phyloP scores from a whole-genome alignment of 2,797 vertebrate species.

The Oreochromis grahami region DNA sequence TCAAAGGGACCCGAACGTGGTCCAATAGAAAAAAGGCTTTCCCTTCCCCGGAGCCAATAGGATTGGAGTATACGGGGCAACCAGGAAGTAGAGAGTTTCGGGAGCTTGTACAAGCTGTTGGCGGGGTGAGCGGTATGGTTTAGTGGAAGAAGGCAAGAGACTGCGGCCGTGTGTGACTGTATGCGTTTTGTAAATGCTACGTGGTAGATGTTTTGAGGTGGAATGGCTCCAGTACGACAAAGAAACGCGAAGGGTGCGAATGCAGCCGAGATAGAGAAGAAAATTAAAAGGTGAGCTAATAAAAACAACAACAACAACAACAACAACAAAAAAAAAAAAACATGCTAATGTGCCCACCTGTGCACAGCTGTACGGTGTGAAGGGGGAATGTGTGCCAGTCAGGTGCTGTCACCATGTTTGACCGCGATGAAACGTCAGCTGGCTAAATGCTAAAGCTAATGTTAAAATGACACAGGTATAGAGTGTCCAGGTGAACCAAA shows the following conservation, averaged over 20 bases:
- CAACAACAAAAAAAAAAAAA: not conserved
- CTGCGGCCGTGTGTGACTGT: not conserved
- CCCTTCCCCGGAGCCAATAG: conserved; percentile 47
- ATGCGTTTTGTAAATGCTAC: not conserved
- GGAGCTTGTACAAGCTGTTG: conserved; percentile 11
- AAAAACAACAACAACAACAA: too few species aligned
- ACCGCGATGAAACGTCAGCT: not conserved
- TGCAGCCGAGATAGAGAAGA: conserved; percentile 73
- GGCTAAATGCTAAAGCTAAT: not conserved
- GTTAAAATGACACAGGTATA: not conserved
- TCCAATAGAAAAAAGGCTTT: conserved; percentile 50
- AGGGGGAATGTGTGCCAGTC: not conserved
- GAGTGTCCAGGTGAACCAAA: not conserved
- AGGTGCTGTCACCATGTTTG: not conserved
- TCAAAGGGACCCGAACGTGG: not conserved
- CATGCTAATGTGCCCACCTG: not conserved
- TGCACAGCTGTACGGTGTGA: not conserved
- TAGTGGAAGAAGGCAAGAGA: not conserved
- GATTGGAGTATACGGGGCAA: not conserved
- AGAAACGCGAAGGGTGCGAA: conserved; percentile 62
- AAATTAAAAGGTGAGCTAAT: conserved; percentile 75
- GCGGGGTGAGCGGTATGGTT: conserved; percentile 1
- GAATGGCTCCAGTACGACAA: conserved; percentile 68
- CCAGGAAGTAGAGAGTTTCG: conserved; percentile 48
- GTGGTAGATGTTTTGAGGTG: not conserved